Base-by-base conservation (phyloP, 2,888 invertebrate species). In the Tigriopus californicus region DNA sequence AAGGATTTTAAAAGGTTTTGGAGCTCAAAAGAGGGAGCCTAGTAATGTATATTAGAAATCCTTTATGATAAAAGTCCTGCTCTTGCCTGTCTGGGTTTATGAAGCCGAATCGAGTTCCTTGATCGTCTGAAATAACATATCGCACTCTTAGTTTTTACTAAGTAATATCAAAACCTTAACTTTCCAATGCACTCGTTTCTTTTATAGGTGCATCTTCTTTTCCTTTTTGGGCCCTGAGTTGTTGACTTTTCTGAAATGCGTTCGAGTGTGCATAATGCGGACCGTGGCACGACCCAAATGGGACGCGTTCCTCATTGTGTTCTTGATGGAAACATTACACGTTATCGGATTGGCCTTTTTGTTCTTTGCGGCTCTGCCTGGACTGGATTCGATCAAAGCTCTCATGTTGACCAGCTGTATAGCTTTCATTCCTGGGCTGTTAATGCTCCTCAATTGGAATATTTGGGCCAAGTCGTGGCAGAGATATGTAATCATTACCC, bases 391-490 rank as follows among this genome's bases (percentile, higher is more conserved):
- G 0, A 66, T 73, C n/a, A 69, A 72, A 46, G 74, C 72, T 24
- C 68, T 72, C 3, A 72, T 74, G 69, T 63, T 77, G 49, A 72
- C 72, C 18, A 73, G 71, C 62, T 73, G 72, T 1, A 67, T 75
- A 18, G 12, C 12, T n/a, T 40, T 61, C 11, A 41, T 52, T 15
- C 47, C 47, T 6, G 49, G 20, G 12, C 15, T 49, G 3, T 22
- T 49, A 5, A 13, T 22, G 12, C 4, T 49, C 15, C 22, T 49
- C 22, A 49, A 22, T 20, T 22, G 20, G 22, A 49, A 49, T 5
- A 49, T 13, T 8, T 22, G 13, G 13, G 12, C 2, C 3, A 15
- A n/a, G 4, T 44, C 44, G 5, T n/a, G 15, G 18, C 3, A 15
- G 44, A 44, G 18, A 10, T 44, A 15, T 44, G 3, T 22, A 5